A percentile compares a stretch with the other conserved stretches of the same genome.
phyloP scores from a whole-genome alignment of 37 sponge, comb jelly and placozoan species.

The Halisarca cf. caerulea region DNA sequence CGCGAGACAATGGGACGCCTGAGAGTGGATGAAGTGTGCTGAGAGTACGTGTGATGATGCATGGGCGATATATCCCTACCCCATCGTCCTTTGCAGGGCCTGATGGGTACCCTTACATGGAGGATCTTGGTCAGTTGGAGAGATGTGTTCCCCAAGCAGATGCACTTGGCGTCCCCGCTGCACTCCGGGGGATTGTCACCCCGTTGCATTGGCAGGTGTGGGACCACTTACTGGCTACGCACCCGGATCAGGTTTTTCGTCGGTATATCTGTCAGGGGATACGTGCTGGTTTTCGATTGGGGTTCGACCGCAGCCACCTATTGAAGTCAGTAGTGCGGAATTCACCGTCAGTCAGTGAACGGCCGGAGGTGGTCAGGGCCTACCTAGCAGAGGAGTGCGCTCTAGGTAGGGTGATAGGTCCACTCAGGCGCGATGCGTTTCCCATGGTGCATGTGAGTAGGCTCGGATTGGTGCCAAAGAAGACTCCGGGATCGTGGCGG shows the following conservation, averaged over 20 bases:
- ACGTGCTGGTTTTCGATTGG: constrained; percentile 22
- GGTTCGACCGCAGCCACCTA: neutral
- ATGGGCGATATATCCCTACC: too few relatives aligned
- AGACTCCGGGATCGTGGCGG: too few relatives aligned
- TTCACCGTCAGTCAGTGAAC: neutral
- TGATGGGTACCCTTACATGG: too few relatives aligned
- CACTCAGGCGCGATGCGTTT: too few relatives aligned
- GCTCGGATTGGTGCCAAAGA: too few relatives aligned
- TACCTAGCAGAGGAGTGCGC: constrained; percentile 15
- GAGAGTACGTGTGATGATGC: too few relatives aligned
- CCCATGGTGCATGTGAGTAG: too few relatives aligned
- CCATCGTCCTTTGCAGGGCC: too few relatives aligned
- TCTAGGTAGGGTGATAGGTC: neutral
- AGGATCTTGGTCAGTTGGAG: too few relatives aligned
- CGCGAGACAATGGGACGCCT: too few relatives aligned
- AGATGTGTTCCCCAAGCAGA: too few relatives aligned
- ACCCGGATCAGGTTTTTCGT: constrained; percentile 16
- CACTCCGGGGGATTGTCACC: neutral
- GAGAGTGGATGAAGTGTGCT: too few relatives aligned
- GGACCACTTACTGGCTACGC: neutral
- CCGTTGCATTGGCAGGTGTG: neutral
- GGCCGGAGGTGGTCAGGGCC: neutral
- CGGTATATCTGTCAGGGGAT: constrained; percentile 4
- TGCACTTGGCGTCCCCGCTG: neutral
- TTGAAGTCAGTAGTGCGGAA: neutral